Evolutionary conservation across 2,113 vertebrate species (phyloP), one percentile per base, ranked within the genome.

Genomic region (Muntiacus muntjak): DNA sequence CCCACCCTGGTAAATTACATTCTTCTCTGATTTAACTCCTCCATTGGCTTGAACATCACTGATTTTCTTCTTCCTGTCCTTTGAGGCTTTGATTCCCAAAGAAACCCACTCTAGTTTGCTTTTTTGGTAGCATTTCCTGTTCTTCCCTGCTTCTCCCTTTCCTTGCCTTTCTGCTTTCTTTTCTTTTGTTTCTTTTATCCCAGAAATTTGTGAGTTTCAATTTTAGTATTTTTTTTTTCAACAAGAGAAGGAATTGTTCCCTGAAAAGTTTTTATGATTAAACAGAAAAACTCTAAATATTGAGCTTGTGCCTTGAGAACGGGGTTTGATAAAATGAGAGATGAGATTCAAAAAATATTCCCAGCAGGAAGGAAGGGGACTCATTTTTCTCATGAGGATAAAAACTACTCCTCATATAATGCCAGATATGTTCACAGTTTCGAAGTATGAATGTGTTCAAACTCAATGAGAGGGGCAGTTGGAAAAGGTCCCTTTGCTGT

Each of bases 361-460:
- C 67, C 88, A 64, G 88, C 11, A 4, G n/a, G n/a, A 82, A 88
- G 93, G 60, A 93, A 93, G 71, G 47, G 91, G 55, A 83, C 84
- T 92, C 17, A 58, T 94, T 97, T 93, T 93, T 89, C 87, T 94
- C 71, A 79, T 94, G 86, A 95, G 78, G 62, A 62, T 95, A 60
- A 97, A 97, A 91, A 67, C 96, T 91, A n/a, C 30, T 54, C 40
- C 54, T 87, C 79, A 36, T 62, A 26, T 60, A 92, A 87, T 89
- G 91, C 86, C 91, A 97, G 47, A 89, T 91, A 94, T 91, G 26
- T 62, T 91, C 93, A 96, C 85, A 97, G 88, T 98, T 98, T 98
- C 89, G 91, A 87, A 57, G 88, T 85, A 55, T 97, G 97, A 97
- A 97, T 95, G 97, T 98, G 94, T 96, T 95, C 90, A 96, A 98